A percentile compares a stretch with the other conserved stretches of the same genome.
phyloP scores from a whole-genome alignment of 1,140 invertebrate genomes.

The Dufourea novaeangliae region DNA sequence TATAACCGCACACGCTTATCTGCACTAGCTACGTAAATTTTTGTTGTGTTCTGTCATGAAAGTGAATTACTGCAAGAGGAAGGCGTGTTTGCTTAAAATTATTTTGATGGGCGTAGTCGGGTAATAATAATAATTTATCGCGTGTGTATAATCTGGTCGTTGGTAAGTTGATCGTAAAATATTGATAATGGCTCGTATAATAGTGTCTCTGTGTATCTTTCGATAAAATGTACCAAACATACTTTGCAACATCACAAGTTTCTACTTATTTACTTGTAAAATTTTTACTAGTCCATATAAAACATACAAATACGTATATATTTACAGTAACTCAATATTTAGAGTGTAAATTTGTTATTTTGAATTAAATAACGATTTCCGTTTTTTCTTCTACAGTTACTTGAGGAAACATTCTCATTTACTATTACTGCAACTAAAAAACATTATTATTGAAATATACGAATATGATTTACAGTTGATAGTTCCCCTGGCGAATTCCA shows the following conservation, averaged over 20 bases:
- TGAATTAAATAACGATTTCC: background rate
- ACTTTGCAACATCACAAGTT: background rate
- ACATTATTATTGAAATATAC: background rate
- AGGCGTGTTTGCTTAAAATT: constrained; percentile 5
- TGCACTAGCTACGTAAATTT: background rate
- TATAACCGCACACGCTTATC: background rate
- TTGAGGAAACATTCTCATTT: background rate
- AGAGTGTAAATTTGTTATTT: background rate
- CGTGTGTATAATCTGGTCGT: background rate
- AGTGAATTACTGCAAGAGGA: background rate
- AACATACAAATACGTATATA: background rate
- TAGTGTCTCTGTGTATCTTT: background rate
- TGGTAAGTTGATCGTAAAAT: background rate
- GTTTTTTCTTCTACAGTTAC: background rate
- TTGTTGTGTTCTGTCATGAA: background rate
- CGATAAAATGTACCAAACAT: no score
- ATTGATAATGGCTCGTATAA: background rate
- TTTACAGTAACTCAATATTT: background rate
- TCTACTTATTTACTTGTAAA: background rate
- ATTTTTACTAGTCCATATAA: background rate
- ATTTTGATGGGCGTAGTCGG: background rate
- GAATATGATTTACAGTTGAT: background rate
- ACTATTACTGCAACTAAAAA: background rate
- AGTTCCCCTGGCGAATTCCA: background rate
- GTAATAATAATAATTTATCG: constrained; percentile 6